These are phyloP conservation scores for Murina feae DNA, from an alignment of 2,113 vertebrate species.

Conservation along the genomic window DNA sequence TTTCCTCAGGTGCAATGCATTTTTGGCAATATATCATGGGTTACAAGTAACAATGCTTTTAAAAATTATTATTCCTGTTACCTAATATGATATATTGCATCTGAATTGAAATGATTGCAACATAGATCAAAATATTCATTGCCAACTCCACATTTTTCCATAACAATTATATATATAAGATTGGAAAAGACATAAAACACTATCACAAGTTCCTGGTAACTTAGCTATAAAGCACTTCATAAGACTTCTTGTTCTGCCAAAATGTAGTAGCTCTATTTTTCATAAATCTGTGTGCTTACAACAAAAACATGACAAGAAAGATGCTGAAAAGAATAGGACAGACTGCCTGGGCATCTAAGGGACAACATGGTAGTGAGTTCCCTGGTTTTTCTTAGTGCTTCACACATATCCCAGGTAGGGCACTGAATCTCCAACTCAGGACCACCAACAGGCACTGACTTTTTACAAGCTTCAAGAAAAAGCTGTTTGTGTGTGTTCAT, in stretches of 20 bases:
- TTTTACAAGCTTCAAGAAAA: neutral
- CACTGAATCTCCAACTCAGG: neutral
- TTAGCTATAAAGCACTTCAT: neutral
- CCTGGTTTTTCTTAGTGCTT: neutral
- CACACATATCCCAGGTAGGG: neutral
- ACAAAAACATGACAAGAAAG: neutral
- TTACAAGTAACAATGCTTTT: neutral
- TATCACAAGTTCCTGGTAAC: neutral
- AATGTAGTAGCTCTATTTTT: neutral
- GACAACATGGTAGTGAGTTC: neutral
- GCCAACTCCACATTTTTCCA: neutral
- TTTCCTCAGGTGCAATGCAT: neutral
- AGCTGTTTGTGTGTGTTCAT: neutral
- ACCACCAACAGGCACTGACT: neutral
- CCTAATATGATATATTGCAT: neutral
- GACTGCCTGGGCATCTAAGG: neutral
- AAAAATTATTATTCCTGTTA: neutral
- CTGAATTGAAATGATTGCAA: neutral
- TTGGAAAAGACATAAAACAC: neutral
- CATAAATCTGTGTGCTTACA: neutral
- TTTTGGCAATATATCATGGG: neutral
- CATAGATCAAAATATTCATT: neutral
- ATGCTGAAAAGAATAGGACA: neutral
- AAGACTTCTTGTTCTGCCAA: neutral
- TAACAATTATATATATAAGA: constrained; percentile 4